These are phyloP conservation scores for Penaeus vannamei DNA, from an alignment of 1,140 invertebrate species.

Conservation along the genomic window DNA sequence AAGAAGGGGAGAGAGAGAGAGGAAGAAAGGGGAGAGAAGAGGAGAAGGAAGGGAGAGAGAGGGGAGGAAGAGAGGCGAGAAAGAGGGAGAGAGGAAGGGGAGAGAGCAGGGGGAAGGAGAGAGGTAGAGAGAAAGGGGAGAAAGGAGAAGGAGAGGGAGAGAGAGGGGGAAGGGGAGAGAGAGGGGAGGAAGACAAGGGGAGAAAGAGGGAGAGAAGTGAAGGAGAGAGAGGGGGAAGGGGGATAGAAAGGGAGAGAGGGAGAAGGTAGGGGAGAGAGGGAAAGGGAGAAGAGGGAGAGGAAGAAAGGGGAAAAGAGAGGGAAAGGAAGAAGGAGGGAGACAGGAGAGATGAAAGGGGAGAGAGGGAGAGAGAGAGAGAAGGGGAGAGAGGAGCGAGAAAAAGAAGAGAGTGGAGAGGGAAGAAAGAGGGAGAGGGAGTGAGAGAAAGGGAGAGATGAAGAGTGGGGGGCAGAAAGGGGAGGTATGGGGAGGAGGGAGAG, in stretches of 20 bases:
- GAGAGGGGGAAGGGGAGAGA: neutral
- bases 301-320: neutral
- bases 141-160: neutral
- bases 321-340: neutral
- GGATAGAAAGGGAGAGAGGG: neutral
- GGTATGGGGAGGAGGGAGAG: neutral
- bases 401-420: neutral
- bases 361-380: too few species aligned
- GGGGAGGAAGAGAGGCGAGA: neutral
- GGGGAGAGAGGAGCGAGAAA: neutral
- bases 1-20: neutral
- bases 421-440: neutral
- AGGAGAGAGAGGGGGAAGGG: neutral
- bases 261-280: neutral
- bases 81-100: neutral
- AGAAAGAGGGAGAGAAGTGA: neutral
- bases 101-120: too few species aligned
- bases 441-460: too few species aligned
- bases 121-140: neutral
- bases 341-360: neutral
- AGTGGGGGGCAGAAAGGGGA: too few species aligned
- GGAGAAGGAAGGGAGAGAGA: neutral
- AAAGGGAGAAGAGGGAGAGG: slow-evolving; percentile 12
- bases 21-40: neutral
- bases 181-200: neutral